Conservation (phyloP, 2,888 invertebrate species). For the Phanerotoma sp. region DNA sequence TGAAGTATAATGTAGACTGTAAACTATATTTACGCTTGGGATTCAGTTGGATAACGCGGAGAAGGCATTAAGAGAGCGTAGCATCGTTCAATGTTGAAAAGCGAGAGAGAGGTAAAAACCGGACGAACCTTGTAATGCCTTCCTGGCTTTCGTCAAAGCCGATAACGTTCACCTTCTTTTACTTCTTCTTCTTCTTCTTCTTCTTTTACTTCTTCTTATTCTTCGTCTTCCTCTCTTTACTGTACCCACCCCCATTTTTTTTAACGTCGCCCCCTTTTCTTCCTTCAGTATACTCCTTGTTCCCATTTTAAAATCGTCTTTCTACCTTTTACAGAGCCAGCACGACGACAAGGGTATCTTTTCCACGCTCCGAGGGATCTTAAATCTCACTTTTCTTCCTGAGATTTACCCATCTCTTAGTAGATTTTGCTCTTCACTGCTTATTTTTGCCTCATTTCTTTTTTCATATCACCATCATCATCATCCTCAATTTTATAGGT, state of each 20-base stretch:
- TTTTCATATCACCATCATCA: constrained; percentile 6
- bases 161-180: constrained; percentile 29
- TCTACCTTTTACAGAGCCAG: neutral
- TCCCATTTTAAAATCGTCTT: constrained; percentile 2
- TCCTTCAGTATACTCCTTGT: neutral
- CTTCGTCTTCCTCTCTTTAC: constrained; percentile 5
- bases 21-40: constrained; percentile 8
- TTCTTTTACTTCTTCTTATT: neutral
- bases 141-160: constrained; percentile 35
- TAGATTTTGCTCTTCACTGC: too few relatives aligned
- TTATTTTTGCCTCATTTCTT: neutral
- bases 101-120: constrained; percentile 10
- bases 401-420: constrained; percentile 22
- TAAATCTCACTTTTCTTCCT: constrained; percentile 25
- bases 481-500: neutral
- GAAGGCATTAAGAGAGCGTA: constrained; percentile 9
- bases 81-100: neutral
- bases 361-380: constrained; percentile 28
- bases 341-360: constrained; percentile 22
- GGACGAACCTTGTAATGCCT: constrained; percentile 30
- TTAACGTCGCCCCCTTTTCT: constrained; percentile 3
- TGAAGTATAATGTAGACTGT: neutral
- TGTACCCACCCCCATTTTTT: neutral
- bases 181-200: constrained; percentile 1
- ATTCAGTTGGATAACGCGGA: constrained; percentile 2